Base-by-base conservation (phyloP, 1,140 invertebrate genomes). In the Orius insidiosus region DNA sequence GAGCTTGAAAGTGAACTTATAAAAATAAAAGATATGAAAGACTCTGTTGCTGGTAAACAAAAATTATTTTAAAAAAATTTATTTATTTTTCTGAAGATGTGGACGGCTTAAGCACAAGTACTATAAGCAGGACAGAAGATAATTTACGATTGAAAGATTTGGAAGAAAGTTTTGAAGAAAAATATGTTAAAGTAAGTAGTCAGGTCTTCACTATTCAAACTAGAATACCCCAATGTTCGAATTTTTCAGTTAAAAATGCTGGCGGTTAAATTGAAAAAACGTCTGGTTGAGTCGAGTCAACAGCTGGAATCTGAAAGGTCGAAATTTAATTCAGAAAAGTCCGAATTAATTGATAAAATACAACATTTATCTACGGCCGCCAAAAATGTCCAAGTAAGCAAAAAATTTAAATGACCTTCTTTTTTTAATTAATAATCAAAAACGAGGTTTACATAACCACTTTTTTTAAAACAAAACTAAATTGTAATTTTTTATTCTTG, bases 231-330 rank as follows among this genome's bases (percentile, higher is more conserved):
- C n/a, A n/a, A n/a, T n/a, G n/a, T n/a, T n/a, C n/a, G n/a, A n/a
- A n/a, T 32, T 5, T 46, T 48, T 47, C 11, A 50, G 59, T 57
- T 70, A 6, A 70, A 68, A 52, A 58, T 61, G 31, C 50, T 72
- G 19, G 68, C 67, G 37, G 57, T 71, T 10, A 72, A 70, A 56
- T 52, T 66, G 44, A 72, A 71, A 57, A 71, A 69, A 55, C 63
- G 68, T 49, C 52, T 62, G 7, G 54, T 59, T 30, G 68, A 70
- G 40, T 46, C 60, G 7, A 65, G 63, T 45, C 53, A 56, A 43
- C 58, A 64, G 54, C 59, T 67, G 46, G 54, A 57, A 18, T 44
- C 30, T 32, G 51, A 55, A 45, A 46, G 45, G 4, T 36, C 46
- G n/a, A 50, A 54, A 15, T 48, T 52, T 18, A 49, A 45, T 31